These are phyloP conservation scores for Patella pellucida DNA, from an alignment of 2,888 invertebrate genomes.

Conservation along the genomic window DNA sequence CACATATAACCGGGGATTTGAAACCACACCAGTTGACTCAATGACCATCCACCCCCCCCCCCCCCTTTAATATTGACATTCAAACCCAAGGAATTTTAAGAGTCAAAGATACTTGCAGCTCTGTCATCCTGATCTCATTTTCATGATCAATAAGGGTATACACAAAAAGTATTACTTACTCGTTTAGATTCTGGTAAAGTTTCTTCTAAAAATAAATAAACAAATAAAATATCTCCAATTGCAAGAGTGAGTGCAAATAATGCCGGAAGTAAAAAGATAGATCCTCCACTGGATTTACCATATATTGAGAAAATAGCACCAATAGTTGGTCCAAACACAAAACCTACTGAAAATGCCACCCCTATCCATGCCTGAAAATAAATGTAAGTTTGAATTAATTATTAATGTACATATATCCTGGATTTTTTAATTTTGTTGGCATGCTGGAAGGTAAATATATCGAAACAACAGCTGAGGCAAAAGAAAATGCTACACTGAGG, in stretches of 20 bases:
- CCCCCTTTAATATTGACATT: too few species aligned
- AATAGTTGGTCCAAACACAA: constrained; percentile 94
- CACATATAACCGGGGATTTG: too few species aligned
- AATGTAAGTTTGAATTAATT: constrained; percentile 25
- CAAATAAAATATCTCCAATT: constrained; percentile 82
- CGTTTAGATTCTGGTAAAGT: constrained; percentile 81
- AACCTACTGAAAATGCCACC: constrained; percentile 97
- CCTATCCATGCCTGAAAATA: constrained; percentile 90
- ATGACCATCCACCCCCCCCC: too few species aligned
- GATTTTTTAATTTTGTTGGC: too few species aligned
- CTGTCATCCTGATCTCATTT: too few species aligned
- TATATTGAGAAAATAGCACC: constrained; percentile 78
- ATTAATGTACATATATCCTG: neutral
- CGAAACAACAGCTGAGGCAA: neutral
- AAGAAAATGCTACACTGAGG: neutral
- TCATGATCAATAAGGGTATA: too few species aligned
- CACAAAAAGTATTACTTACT: constrained; percentile 51
- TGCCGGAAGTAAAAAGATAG: constrained; percentile 87
- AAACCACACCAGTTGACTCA: too few species aligned
- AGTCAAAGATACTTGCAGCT: too few species aligned
- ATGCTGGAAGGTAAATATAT: neutral
- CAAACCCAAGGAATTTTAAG: too few species aligned
- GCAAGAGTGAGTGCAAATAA: constrained; percentile 76
- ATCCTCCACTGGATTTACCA: constrained; percentile 72
- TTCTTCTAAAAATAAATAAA: constrained; percentile 84